Conservation (phyloP, 2,797 vertebrate genomes). For the Peromyscus melanophrys region DNA sequence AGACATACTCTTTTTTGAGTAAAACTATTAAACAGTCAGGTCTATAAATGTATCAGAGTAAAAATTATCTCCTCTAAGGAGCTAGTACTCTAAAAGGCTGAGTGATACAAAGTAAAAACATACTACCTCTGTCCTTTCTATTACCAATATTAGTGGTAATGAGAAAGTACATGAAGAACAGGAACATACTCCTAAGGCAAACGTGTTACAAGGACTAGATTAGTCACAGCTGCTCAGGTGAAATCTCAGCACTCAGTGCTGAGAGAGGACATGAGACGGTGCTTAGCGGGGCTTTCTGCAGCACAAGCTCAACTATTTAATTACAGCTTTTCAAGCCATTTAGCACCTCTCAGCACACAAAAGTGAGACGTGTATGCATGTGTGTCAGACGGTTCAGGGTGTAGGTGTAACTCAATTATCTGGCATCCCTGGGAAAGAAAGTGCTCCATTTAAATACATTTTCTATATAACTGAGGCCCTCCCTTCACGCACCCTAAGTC, state of each 20-base stretch:
- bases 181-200: conserved; percentile 76
- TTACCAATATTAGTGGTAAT: conserved; percentile 80
- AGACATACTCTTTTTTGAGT: conserved; percentile 56
- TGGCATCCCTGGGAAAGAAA: conserved; percentile 48
- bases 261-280: conserved; percentile 62
- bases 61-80: conserved; percentile 69
- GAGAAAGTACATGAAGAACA: conserved; percentile 81
- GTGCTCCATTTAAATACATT: not conserved
- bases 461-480: conserved; percentile 43
- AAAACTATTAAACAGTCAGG: conserved; percentile 61
- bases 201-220: conserved; percentile 82
- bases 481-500: not conserved
- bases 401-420: conserved; percentile 69
- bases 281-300: conserved; percentile 65
- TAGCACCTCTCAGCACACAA: conserved; percentile 63
- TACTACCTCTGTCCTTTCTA: conserved; percentile 67
- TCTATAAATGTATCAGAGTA: conserved; percentile 61
- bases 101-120: conserved; percentile 67
- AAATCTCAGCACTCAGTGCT: conserved; percentile 71
- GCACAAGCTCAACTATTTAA: conserved; percentile 79
- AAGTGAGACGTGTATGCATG: not conserved
- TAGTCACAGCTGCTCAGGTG: conserved; percentile 79
- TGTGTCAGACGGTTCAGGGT: conserved; percentile 29
- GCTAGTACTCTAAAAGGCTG: conserved; percentile 67
- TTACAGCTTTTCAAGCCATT: conserved; percentile 74